Percentiles rank a stretch among this genome's conserved stretches.
Conservation (phyloP, 2,797 vertebrate genomes). For the Salmo trutta region DNA sequence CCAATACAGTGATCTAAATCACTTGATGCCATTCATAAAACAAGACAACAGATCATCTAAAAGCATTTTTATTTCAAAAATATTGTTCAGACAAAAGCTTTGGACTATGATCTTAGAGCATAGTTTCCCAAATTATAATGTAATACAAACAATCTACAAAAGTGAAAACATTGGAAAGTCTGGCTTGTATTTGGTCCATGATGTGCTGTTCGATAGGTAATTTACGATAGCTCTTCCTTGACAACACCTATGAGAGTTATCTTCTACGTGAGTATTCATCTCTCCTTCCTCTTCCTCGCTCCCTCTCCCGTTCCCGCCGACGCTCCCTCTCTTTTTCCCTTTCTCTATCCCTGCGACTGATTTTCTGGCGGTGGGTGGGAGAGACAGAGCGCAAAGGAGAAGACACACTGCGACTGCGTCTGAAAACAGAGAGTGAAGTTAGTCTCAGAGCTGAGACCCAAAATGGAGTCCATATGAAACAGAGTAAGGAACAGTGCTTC, state of each 20-base stretch:
- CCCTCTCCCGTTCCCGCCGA: constrained; percentile 6
- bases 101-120: constrained; percentile 11
- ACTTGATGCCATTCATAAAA: neutral
- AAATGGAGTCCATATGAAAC: neutral
- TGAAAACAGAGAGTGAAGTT: constrained; percentile 5
- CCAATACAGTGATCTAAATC: neutral
- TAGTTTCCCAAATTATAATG: constrained; percentile 12
- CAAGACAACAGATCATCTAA: neutral
- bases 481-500: neutral
- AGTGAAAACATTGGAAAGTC: constrained; percentile 6
- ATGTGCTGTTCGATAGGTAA: neutral
- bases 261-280: constrained; percentile 33
- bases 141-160: constrained; percentile 21
- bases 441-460: neutral
- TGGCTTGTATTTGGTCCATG: constrained; percentile 17
- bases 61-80: constrained; percentile 13
- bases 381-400: constrained; percentile 66
- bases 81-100: neutral
- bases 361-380: constrained; percentile 54
- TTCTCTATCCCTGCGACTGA: constrained; percentile 20
- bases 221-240: neutral
- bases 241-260: constrained; percentile 7
- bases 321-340: constrained; percentile 28
- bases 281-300: constrained; percentile 17
- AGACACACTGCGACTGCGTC: constrained; percentile 56